Conservation (phyloP, 2,113 vertebrate species). For the Vulpes lagopus region DNA sequence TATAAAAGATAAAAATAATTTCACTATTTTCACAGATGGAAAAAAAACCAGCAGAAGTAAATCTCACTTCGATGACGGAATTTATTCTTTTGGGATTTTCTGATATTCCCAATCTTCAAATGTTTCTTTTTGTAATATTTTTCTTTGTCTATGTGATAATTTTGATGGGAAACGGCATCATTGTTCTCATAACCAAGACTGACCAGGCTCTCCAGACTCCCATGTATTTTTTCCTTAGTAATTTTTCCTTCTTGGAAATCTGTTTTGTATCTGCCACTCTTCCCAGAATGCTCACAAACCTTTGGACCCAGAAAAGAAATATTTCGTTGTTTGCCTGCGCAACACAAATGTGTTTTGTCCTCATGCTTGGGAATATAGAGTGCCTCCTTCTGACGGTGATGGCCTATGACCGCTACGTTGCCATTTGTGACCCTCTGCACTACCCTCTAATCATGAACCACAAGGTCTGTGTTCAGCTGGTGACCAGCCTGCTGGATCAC, state of each 20-base stretch:
- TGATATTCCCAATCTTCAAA: background rate
- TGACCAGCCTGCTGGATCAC: background rate
- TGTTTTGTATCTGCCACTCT: background rate
- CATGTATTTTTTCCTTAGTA: background rate
- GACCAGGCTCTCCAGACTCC: background rate
- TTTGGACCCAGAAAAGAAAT: conserved; percentile 12
- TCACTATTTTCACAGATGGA: background rate
- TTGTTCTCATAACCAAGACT: background rate
- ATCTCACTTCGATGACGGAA: background rate
- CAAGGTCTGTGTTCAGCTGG: background rate
- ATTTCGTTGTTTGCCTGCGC: background rate
- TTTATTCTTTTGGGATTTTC: background rate
- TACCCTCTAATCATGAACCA: conserved; percentile 38
- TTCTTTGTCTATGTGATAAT: background rate
- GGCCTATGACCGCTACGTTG: conserved; percentile 56
- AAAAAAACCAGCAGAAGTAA: background rate
- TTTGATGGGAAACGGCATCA: background rate
- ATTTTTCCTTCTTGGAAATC: conserved; percentile 56
- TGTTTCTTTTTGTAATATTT: background rate
- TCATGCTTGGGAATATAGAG: conserved; percentile 23
- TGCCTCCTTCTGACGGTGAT: conserved; percentile 56
- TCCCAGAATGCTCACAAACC: background rate
- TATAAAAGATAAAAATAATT: background rate
- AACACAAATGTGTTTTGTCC: conserved; percentile 44
- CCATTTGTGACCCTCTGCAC: conserved; percentile 54